These are phyloP conservation scores for Penaeus vannamei DNA, from an alignment of 1,140 invertebrate genomes.

Conservation along the genomic window DNA sequence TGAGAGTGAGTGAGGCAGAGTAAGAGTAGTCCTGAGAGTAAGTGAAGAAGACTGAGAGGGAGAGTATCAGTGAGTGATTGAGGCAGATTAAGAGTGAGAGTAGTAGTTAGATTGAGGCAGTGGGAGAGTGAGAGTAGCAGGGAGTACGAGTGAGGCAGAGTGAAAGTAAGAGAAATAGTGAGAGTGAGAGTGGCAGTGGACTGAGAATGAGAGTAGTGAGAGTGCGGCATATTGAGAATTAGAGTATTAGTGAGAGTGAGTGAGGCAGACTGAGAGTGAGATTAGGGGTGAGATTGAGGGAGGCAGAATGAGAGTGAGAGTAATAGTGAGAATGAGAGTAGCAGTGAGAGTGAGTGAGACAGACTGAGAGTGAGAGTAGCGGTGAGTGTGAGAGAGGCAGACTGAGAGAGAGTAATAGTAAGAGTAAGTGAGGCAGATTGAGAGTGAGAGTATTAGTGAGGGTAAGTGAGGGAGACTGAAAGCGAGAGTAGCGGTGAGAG, in stretches of 20 bases:
- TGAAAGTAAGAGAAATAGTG: neutral
- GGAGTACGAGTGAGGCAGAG: neutral
- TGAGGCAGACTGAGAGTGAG: neutral
- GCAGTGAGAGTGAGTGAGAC: neutral
- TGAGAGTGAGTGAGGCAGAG: neutral
- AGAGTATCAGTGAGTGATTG: neutral
- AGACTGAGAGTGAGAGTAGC: conserved; percentile 1
- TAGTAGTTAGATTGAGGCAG: neutral
- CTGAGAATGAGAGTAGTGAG: too few relatives aligned
- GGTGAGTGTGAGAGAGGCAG: neutral
- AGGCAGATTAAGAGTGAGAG: neutral
- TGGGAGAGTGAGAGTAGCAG: neutral
- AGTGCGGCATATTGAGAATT: too few relatives aligned
- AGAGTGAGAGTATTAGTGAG: neutral
- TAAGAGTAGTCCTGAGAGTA: neutral
- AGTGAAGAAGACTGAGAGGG: neutral
- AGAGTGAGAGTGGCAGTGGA: neutral
- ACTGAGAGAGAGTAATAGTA: neutral
- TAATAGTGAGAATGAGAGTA: too few relatives aligned
- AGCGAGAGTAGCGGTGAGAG: neutral
- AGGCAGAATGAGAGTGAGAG: too few relatives aligned
- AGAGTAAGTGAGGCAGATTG: neutral
- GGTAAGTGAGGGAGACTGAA: neutral
- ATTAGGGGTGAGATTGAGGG: neutral
- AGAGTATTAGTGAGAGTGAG: neutral